phyloP scores from a whole-genome alignment of 2,888 invertebrate genomes.

The Stenchaetothrips biformis region DNA sequence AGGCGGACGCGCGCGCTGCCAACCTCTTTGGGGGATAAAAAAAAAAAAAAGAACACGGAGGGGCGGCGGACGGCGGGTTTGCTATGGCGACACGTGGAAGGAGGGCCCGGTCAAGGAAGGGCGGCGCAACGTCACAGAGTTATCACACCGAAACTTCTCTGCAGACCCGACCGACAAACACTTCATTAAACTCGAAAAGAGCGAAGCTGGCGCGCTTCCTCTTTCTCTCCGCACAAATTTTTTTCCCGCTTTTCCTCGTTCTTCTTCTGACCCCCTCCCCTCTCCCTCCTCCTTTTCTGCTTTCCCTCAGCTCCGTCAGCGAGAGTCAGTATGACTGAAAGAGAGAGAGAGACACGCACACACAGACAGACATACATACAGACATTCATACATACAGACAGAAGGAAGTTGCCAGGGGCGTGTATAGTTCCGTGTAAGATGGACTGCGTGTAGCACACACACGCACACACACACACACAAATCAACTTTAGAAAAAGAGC shows the following conservation, averaged over 20 bases:
- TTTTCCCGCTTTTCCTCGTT: background rate
- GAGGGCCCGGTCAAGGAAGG: background rate
- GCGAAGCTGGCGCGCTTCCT: background rate
- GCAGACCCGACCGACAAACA: background rate
- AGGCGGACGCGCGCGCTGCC: no score
- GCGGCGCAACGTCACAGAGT: background rate
- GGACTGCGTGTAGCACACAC: no score
- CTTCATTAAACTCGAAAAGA: constrained; percentile 25
- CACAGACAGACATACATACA: background rate
- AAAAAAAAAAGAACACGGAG: no score
- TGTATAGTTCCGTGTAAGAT: no score
- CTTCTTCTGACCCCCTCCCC: background rate
- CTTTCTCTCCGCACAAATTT: background rate
- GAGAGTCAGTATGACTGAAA: background rate
- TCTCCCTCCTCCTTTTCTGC: background rate
- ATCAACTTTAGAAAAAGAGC: no score
- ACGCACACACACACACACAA: no score
- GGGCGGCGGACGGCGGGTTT: no score
- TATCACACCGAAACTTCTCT: constrained; percentile 20
- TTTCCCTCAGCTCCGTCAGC: background rate
- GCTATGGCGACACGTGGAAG: no score
- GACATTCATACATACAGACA: background rate
- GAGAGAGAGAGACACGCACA: background rate
- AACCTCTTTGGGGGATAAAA: no score
- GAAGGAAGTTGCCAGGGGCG: no score